Evolutionary conservation across 2,888 invertebrate genomes (phyloP), one percentile per base, ranked within the genome.

Genomic region (Epirrita christyi): DNA sequence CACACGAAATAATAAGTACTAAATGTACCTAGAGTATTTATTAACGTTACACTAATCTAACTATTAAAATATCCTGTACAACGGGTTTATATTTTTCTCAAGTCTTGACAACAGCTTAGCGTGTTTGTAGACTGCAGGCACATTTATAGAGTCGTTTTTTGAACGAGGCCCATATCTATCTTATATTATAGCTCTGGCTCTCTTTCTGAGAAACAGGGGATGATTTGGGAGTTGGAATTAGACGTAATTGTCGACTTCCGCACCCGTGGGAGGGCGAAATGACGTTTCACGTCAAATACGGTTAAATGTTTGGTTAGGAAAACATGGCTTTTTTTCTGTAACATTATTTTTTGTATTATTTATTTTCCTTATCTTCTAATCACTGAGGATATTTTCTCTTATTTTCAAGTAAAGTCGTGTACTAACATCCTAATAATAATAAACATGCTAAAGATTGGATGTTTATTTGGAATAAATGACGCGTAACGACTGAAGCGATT

Each of bases 161-260:
- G 42, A 42, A 43, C 9, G 21, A 13, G 14, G 13, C 32, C 11
- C 29, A 34, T n/a, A 41, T 53, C 41, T 46, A 46, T 53, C 15
- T 41, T 32, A 50, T 57, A 57, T 55, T 53, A 51, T 45, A 21
- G 2, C 9, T 7, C 2, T 32, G 32, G 32, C 37, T 45, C 27
- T 49, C 34, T 34, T 47, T 45, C 45, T 10, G 14, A 21, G 32
- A 15, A 41, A 55, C 36, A 53, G 32, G 38, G 44, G 40, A 55
- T 48, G 36, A 28, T 53, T 57, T 38, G 56, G 58, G 49, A 40
- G 56, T 38, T 37, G 38, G 43, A 62, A 63, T 65, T 63, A 63
- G 49, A 27, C 43, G 57, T 61, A 64, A 64, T 67, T 64, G 61
- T 63, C 59, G 59, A 61, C 55, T 59, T 63, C 64, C 63, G 56